These are phyloP conservation scores for Chelon labrosus DNA, from an alignment of 2,797 vertebrate genomes.

Conservation along the genomic window DNA sequence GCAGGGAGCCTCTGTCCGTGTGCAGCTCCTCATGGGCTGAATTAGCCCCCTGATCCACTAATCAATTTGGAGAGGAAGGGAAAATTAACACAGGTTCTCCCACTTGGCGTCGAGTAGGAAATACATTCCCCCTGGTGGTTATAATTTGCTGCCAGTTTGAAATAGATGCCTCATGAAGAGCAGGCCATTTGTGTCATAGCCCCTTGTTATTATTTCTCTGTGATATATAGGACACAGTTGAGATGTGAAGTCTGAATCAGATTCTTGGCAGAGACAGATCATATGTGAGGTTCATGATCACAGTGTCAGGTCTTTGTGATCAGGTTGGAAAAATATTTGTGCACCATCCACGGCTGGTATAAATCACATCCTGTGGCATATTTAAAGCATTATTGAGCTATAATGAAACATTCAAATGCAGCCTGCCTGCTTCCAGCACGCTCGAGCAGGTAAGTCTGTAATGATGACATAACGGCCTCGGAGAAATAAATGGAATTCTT, in stretches of 20 bases:
- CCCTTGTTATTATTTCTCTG: conserved; percentile 35
- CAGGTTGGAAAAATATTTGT: conserved; percentile 57
- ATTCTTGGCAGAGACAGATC: conserved; percentile 20
- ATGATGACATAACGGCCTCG: conserved; percentile 72
- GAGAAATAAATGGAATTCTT: conserved; percentile 73
- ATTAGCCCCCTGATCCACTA: conserved; percentile 83
- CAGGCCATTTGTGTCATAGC: conserved; percentile 39
- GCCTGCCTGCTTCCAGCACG: conserved; percentile 44
- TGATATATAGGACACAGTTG: conserved; percentile 41
- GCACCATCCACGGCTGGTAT: conserved; percentile 45
- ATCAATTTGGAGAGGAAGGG: conserved; percentile 78
- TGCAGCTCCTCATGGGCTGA: conserved; percentile 72
- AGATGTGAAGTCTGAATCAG: conserved; percentile 20
- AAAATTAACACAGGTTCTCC: conserved; percentile 73
- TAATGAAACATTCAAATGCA: conserved; percentile 79
- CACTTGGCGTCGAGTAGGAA: conserved; percentile 63
- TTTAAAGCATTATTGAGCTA: conserved; percentile 70
- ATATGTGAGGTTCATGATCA: conserved; percentile 48
- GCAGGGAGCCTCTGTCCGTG: conserved; percentile 71
- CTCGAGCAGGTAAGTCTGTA: conserved; percentile 70
- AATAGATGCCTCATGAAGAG: conserved; percentile 53
- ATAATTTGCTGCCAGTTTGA: conserved; percentile 56
- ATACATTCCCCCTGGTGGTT: conserved; percentile 67
- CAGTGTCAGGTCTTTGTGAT: conserved; percentile 52
- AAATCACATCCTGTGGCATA: conserved; percentile 68